Evolutionary conservation across 2,113 vertebrate genomes (phyloP).

Genomic region (Macheiramphus alcinus): DNA sequence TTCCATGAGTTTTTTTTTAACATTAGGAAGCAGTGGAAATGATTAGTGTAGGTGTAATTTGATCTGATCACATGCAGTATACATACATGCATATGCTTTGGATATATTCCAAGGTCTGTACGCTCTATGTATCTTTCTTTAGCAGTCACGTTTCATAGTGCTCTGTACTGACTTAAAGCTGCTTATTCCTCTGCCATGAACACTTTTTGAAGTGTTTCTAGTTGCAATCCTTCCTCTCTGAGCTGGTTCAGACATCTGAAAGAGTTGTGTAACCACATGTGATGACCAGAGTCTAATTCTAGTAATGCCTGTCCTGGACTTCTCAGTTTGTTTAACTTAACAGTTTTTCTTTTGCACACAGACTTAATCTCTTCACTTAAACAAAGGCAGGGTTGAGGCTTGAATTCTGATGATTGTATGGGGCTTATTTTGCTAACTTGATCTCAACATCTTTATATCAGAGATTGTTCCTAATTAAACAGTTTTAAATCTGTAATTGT

Average conservation of each 20-base stretch:
- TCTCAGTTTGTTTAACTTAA: not conserved
- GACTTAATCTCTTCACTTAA: not conserved
- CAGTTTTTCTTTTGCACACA: not conserved
- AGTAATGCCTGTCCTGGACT: not conserved
- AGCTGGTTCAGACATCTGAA: not conserved
- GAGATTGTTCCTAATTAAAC: not conserved
- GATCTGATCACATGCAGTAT: not conserved
- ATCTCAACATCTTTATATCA: not conserved
- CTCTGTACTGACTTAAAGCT: not conserved
- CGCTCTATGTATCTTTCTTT: not conserved
- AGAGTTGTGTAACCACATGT: not conserved
- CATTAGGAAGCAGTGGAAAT: not conserved
- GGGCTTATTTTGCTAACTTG: not conserved
- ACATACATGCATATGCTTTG: fast-evolving
- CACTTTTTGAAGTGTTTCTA: not conserved
- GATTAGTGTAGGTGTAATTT: not conserved
- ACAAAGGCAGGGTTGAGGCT: not conserved
- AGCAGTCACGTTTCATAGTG: not conserved
- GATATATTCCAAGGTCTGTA: not conserved
- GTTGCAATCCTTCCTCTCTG: not conserved
- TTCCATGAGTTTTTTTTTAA: not conserved
- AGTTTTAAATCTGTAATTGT: not conserved
- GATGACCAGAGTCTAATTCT: not conserved
- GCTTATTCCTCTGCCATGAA: not conserved
- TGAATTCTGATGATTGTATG: not conserved